phyloP scores from a whole-genome alignment of 2,113 vertebrate species.

The Malaclemys terrapin region DNA sequence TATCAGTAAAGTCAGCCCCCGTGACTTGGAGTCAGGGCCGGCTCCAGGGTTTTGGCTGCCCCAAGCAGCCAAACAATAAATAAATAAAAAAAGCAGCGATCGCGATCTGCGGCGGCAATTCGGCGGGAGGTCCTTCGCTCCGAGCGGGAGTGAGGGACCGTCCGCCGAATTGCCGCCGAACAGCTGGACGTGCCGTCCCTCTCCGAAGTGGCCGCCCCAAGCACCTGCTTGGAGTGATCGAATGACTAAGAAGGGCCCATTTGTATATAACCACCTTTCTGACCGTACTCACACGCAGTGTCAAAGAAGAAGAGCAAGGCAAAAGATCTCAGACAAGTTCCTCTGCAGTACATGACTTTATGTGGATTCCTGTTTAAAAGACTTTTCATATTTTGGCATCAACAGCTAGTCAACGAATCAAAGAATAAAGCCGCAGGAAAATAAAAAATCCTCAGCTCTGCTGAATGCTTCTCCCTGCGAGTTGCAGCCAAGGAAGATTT shows the following conservation, averaged over 20 bases:
- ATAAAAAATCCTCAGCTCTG: not conserved
- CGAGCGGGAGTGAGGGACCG: too few species aligned
- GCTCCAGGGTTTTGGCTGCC: too few species aligned
- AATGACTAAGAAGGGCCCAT: not conserved
- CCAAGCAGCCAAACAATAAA: too few species aligned
- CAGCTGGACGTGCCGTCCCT: too few species aligned
- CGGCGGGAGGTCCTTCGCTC: too few species aligned
- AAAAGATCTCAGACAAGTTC: not conserved
- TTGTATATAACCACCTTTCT: not conserved
- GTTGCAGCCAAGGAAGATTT: not conserved
- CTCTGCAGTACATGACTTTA: not conserved
- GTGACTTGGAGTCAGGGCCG: not conserved
- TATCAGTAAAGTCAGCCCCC: not conserved
- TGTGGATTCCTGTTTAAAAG: not conserved
- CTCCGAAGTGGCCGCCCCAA: too few species aligned
- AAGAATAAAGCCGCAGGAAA: not conserved
- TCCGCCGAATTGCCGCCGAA: too few species aligned
- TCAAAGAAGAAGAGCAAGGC: not conserved
- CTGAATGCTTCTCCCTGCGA: not conserved
- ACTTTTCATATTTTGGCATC: not conserved
- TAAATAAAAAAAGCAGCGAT: too few species aligned
- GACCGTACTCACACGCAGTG: not conserved
- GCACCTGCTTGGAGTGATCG: not conserved
- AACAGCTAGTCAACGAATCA: accelerated
- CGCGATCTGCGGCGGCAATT: too few species aligned